Evolutionary conservation across 2,113 vertebrate species (phyloP), one percentile per base, ranked within the genome.

Genomic region (Butorides virescens): DNA sequence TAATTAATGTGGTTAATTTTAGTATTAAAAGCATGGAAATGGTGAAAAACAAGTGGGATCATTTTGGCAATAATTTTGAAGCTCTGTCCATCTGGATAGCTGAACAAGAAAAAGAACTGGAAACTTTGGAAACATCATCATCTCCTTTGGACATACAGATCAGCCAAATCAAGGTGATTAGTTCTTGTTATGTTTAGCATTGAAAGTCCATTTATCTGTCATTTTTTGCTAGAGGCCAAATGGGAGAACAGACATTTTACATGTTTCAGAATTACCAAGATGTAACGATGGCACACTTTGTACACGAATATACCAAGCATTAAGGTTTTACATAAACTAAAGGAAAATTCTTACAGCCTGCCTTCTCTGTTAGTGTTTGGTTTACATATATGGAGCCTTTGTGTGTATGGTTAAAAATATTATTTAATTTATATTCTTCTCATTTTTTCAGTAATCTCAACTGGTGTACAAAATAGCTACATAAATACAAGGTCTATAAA

Each of bases 11-110:
- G 98, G 97, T 98, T 95, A 97, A 99, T 99, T 98, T 98, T 98
- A 99, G 98, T 98, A 98, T 99, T 98, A 98, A 98, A 97, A 99
- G 98, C 97, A 98, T 99, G 98, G 98, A 99, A 98, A 98, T 97
- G 97, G 98, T 99, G 97, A 99, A 98, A 98, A 97, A 85, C 92
- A 98, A 98, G 92, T 99, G 99, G 99, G 98, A 99, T 97, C 97
- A 97, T 94, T 99, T 99, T 98, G 98, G 98, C 97, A 97, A 71
- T 94, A 98, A 99, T 95, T 99, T 98, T 96, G 99, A 99, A 97
- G 97, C 96, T 75, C 98, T 99, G 97, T 99, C 98, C 92, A 32
- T 92, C 89, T 99, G 99, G 99, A 98, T 99, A 97, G 97, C 97
- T 95, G 99, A 99, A 94, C 99, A 98, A 96, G 98, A 99, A 97